A percentile compares a stretch with the other conserved stretches of the same genome.
Conservation (phyloP, 2,888 invertebrate species). For the Oxytorus armatus region DNA sequence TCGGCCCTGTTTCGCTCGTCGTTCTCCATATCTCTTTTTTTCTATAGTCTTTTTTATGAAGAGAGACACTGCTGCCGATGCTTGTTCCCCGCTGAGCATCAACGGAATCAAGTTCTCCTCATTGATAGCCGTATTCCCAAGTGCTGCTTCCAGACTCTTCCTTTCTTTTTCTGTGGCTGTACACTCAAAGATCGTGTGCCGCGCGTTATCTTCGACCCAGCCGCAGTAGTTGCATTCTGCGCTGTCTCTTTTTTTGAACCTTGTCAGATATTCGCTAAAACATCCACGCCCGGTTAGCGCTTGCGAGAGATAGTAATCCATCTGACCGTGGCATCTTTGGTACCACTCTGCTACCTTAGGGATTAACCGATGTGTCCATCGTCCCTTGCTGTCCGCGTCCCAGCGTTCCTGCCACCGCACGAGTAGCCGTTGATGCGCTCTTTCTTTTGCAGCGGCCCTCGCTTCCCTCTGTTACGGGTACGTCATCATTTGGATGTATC, state of each 20-base stretch:
- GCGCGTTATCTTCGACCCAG: not conserved
- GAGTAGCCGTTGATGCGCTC: constrained; percentile 1
- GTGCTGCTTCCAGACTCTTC: too few relatives aligned
- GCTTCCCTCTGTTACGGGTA: not conserved
- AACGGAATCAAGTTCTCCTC: too few relatives aligned
- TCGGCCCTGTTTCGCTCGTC: too few relatives aligned
- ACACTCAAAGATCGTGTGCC: constrained; percentile 2
- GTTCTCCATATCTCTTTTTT: too few relatives aligned
- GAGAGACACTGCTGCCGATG: too few relatives aligned
- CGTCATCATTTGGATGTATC: not conserved
- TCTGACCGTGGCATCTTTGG: not conserved
- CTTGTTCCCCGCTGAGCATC: too few relatives aligned
- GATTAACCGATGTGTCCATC: constrained; percentile 22
- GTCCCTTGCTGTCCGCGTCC: not conserved
- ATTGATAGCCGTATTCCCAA: too few relatives aligned
- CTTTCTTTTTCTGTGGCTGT: not conserved
- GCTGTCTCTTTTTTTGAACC: not conserved
- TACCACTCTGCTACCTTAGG: constrained; percentile 5
- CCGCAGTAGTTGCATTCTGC: not conserved
- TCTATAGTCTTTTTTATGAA: too few relatives aligned
- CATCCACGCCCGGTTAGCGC: constrained; percentile 8
- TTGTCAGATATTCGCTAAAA: not conserved
- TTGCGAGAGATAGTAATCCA: not conserved
- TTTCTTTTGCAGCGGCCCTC: not conserved
- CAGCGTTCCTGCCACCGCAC: not conserved